These are phyloP conservation scores for Oncopodura yosiiana DNA, from an alignment of 1,140 invertebrate species.

Conservation along the genomic window DNA sequence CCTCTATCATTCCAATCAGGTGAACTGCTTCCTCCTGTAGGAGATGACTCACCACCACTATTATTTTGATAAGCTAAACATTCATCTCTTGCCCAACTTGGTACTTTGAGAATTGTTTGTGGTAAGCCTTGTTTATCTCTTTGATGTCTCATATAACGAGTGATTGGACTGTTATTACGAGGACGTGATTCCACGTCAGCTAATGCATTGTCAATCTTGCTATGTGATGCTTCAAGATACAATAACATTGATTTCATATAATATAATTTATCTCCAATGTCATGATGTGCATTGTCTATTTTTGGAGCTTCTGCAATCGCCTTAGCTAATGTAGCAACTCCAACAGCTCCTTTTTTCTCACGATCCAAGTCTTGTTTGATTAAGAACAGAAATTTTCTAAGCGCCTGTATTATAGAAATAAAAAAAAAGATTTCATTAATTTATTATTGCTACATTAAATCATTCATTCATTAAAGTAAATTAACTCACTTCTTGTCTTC, in stretches of 20 bases:
- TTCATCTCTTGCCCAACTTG: slow-evolving; percentile 62
- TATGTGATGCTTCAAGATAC: slow-evolving; percentile 79
- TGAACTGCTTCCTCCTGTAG: slow-evolving; percentile 48
- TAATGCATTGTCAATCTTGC: slow-evolving; percentile 71
- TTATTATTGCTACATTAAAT: background rate
- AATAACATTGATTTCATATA: slow-evolving; percentile 85
- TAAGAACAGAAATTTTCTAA: slow-evolving; percentile 70
- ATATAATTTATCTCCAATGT: slow-evolving; percentile 79
- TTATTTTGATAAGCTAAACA: slow-evolving; percentile 38
- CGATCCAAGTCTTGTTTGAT: slow-evolving; percentile 75
- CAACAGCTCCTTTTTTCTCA: slow-evolving; percentile 71
- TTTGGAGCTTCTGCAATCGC: slow-evolving; percentile 83
- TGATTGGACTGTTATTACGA: slow-evolving; percentile 64
- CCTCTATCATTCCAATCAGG: slow-evolving; percentile 62
- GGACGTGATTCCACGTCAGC: slow-evolving; percentile 68
- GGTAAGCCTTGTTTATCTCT: slow-evolving; percentile 81
- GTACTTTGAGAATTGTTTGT: slow-evolving; percentile 74
- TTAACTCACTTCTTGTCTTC: slow-evolving; percentile 59
- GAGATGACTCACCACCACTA: slow-evolving; percentile 37
- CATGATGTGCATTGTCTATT: slow-evolving; percentile 84
- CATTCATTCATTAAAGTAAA: too few species aligned
- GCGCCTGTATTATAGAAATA: slow-evolving; percentile 46
- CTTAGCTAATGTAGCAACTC: slow-evolving; percentile 76
- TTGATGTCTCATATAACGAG: slow-evolving; percentile 72
- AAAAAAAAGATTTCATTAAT: slow-evolving; percentile 2